Conservation (phyloP, 2,888 invertebrate genomes). For the Rotaria socialis region DNA sequence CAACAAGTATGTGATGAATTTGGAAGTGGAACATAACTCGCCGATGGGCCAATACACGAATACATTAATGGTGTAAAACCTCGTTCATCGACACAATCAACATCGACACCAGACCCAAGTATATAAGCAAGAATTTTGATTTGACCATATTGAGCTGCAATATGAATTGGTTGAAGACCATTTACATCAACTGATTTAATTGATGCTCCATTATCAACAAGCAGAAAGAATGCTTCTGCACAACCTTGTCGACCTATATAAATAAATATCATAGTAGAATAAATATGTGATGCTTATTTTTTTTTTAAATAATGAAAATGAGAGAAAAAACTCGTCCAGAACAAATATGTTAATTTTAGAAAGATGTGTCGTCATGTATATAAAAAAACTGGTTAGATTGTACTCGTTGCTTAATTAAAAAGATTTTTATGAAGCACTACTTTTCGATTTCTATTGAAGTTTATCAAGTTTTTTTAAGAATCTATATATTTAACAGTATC, state of each 20-base stretch:
- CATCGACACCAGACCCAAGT: conserved; percentile 13
- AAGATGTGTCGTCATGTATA: no score
- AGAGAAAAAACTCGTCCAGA: no score
- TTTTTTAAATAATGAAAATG: no score
- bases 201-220: neutral
- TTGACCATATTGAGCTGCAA: conserved; percentile 33
- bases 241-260: conserved; percentile 9
- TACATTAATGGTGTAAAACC: conserved; percentile 8
- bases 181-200: neutral
- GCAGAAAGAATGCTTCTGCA: neutral
- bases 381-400: no score
- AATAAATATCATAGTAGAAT: no score
- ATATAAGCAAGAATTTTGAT: conserved; percentile 11
- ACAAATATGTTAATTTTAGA: no score
- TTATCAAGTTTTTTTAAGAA: no score
- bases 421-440: no score
- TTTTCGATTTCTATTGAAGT: no score
- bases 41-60: neutral
- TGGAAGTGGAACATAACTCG: neutral
- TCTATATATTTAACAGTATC: no score
- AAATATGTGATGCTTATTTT: no score
- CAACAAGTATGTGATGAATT: neutral
- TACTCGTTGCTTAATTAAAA: no score
- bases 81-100: neutral
- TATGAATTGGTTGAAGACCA: neutral